A percentile compares a stretch with the other conserved stretches of the same genome.
Conservation (phyloP, 2,113 vertebrate species). For the Brevimyrus niger region DNA sequence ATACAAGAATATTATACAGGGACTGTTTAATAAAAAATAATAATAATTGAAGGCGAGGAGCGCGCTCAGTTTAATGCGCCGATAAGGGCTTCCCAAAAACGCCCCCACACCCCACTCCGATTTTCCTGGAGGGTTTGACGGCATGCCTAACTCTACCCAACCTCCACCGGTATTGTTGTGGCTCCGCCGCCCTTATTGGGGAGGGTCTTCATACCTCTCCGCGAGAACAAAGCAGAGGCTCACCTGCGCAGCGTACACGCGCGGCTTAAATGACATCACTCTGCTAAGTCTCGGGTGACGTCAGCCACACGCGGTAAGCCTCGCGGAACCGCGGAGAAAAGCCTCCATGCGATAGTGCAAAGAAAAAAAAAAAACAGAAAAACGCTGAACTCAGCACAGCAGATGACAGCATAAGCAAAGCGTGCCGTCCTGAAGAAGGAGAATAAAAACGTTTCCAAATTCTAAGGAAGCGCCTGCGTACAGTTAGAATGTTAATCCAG, state of each 20-base stretch:
- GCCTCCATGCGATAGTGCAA: neutral
- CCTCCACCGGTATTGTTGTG: neutral
- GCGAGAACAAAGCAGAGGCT: neutral
- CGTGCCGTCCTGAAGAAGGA: neutral
- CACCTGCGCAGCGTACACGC: neutral
- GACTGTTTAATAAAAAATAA: neutral
- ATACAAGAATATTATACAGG: neutral
- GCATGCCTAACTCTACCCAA: neutral
- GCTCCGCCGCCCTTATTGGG: neutral
- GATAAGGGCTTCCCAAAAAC: neutral
- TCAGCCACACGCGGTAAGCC: neutral
- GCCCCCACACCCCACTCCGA: neutral
- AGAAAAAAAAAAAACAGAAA: neutral
- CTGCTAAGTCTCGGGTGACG: neutral
- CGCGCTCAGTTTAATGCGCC: neutral
- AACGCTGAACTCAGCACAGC: neutral
- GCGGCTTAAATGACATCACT: neutral
- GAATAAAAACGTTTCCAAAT: slow-evolving; percentile 19
- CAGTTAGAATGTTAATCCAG: slow-evolving; percentile 50
- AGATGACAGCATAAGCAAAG: neutral
- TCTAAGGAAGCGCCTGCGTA: slow-evolving; percentile 23
- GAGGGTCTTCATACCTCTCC: neutral
- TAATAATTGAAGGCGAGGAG: neutral
- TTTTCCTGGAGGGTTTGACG: neutral
- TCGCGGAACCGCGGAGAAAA: neutral